Base-by-base conservation (phyloP, 2,113 vertebrate species). In the Podarcis cretensis region DNA sequence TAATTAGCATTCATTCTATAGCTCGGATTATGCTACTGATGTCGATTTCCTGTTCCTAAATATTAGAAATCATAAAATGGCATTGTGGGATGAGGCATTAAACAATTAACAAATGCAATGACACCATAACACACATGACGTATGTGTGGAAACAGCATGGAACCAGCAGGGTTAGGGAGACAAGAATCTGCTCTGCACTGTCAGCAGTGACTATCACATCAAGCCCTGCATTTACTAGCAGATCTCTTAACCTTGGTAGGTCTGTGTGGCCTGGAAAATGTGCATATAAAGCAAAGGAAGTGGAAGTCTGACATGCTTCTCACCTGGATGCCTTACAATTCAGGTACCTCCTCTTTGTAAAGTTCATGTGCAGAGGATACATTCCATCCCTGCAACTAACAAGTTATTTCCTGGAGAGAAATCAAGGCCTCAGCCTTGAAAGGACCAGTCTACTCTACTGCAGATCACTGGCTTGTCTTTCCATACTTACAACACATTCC, bases 31-130 rank as follows among this genome's bases (percentile, higher is more conserved):
- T 92, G 75, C 69, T 69, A 84, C 57, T n/a, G 85, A 74, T 30
- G 75, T 83, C 65, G 77, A 83, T 83, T 54, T 91, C 90, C 35
- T 30, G 16, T 35, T 89, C 76, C 65, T 48, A 92, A 83, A 32
- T 40, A 77, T 5, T 3, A 0, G 30, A 90, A 66, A 6, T 57
- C 25, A 71, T 20, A 83, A 89, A 89, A 88, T 16, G 59, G 9
- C 80, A n/a, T 20, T 43, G 75, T 35, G 25, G 66, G n/a, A 20
- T 87, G 30, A 92, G 79, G 91, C 27, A 87, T 89, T 80, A 16
- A 93, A 85, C 25, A 79, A 25, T 18, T 43, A 86, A 23, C 76
- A 37, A 12, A 3, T 79, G 27, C 30, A 23, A 89, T 84, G 1
- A 40, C 37, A 14, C 9, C 27, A 77, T 8, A 18, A 59, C 74